phyloP scores from a whole-genome alignment of 1,140 invertebrate species.

The Carposina sasakii region DNA sequence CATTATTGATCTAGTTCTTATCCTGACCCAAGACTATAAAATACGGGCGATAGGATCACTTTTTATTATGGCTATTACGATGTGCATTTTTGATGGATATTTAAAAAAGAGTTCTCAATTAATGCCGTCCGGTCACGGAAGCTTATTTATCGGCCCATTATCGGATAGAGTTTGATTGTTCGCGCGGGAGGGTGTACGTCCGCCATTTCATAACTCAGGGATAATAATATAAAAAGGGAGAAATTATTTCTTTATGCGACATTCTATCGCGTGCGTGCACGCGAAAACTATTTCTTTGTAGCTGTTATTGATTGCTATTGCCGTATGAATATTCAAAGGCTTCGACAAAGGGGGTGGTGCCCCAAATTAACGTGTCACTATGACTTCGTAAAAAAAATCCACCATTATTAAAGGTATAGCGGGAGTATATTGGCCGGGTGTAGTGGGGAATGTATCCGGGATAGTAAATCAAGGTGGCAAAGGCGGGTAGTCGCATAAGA shows the following conservation, averaged over 20 bases:
- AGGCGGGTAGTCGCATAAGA: slow-evolving; percentile 54
- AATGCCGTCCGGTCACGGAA: slow-evolving; percentile 60
- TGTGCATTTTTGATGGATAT: slow-evolving; percentile 65
- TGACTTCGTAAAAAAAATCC: slow-evolving; percentile 60
- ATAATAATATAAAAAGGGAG: slow-evolving; percentile 52
- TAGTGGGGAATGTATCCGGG: slow-evolving; percentile 55
- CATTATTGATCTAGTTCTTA: slow-evolving; percentile 47
- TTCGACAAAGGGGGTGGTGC: slow-evolving; percentile 84
- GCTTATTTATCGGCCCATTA: slow-evolving; percentile 32
- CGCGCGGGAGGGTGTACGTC: slow-evolving; percentile 20
- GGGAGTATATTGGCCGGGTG: slow-evolving; percentile 40
- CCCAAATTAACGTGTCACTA: slow-evolving; percentile 68
- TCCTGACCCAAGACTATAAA: slow-evolving; percentile 42
- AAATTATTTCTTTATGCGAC: slow-evolving; percentile 68
- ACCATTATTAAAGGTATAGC: slow-evolving; percentile 44
- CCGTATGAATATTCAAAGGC: slow-evolving; percentile 75
- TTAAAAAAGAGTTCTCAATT: slow-evolving; percentile 50
- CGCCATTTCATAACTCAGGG: slow-evolving; percentile 37
- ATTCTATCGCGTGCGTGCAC: slow-evolving; percentile 65
- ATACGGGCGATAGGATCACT: slow-evolving; percentile 49
- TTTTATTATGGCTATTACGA: slow-evolving; percentile 52
- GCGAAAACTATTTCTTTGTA: slow-evolving; percentile 65
- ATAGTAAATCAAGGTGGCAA: slow-evolving; percentile 61
- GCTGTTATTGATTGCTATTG: slow-evolving; percentile 68
- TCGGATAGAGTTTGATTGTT: slow-evolving; percentile 34